Evolutionary conservation across 1,140 invertebrate genomes (phyloP).

Genomic region (Acromyrmex heyeri): DNA sequence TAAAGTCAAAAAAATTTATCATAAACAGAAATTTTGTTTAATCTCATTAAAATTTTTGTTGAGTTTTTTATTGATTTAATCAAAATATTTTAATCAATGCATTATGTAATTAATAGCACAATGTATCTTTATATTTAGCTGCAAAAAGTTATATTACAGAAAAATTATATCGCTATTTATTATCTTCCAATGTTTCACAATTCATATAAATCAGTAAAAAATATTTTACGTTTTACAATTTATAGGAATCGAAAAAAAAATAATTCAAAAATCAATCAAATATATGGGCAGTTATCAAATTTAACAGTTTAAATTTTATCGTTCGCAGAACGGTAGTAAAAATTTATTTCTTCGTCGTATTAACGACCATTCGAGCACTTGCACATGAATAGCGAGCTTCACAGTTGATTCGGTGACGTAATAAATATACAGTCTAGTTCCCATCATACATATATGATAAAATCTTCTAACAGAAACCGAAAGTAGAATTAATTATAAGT

Average conservation of each 20-base stretch:
- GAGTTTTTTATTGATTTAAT: neutral
- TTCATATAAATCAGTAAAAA: no score
- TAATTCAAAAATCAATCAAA: neutral
- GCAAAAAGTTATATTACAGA: neutral
- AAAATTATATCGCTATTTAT: neutral
- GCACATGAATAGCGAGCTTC: neutral
- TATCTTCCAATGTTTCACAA: neutral
- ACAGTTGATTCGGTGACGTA: constrained; percentile 22
- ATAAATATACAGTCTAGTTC: neutral
- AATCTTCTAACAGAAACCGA: constrained; percentile 9
- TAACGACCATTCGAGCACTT: neutral
- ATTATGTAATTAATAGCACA: neutral
- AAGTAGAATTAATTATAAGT: neutral
- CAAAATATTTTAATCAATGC: constrained; percentile 10
- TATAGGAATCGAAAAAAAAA: neutral
- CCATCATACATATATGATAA: constrained; percentile 16
- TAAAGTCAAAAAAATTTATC: no score
- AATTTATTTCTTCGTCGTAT: constrained; percentile 17
- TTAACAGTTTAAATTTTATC: neutral
- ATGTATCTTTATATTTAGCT: neutral
- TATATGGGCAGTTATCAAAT: neutral
- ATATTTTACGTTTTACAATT: constrained; percentile 3
- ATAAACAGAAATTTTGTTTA: no score
- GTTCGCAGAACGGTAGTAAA: neutral
- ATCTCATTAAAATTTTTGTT: no score